phyloP scores from a whole-genome alignment of 2,888 invertebrate genomes.

The Eristalinus aeneus region DNA sequence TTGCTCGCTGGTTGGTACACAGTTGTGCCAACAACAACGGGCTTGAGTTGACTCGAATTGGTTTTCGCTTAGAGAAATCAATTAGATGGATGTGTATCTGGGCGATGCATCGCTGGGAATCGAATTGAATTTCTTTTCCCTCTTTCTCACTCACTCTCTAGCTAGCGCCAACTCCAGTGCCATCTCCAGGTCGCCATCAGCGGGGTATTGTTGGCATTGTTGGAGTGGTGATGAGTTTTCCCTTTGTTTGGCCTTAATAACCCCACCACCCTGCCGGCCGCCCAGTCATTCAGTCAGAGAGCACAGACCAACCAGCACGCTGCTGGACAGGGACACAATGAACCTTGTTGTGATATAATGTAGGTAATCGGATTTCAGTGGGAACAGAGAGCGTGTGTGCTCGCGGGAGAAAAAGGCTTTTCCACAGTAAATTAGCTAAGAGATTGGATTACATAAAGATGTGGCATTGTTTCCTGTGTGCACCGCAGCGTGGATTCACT shows the following conservation, averaged over 20 bases:
- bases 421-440: slow-evolving; percentile 55
- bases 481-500: not conserved
- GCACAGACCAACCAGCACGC: not conserved
- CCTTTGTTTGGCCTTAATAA: slow-evolving; percentile 49
- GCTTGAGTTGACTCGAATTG: slow-evolving; percentile 21
- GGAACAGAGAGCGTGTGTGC: slow-evolving; percentile 7
- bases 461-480: slow-evolving; percentile 37
- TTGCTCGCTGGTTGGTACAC: not conserved
- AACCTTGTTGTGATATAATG: slow-evolving; percentile 59
- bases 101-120: slow-evolving; percentile 29
- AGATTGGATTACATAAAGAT: slow-evolving; percentile 49
- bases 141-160: not conserved
- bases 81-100: slow-evolving; percentile 35
- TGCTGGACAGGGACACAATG: slow-evolving; percentile 31
- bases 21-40: not conserved
- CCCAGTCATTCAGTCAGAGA: not conserved
- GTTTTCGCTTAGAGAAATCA: slow-evolving; percentile 49
- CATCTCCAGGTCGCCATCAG: not conserved
- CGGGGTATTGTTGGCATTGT: slow-evolving; percentile 17
- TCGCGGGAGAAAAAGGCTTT: slow-evolving; percentile 29
- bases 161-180: not conserved
- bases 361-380: slow-evolving; percentile 53
- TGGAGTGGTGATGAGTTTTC: slow-evolving; percentile 34
- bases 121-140: slow-evolving; percentile 39
- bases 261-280: not conserved